Conservation (phyloP, 2,113 vertebrate genomes). For the Aepyceros melampus region DNA sequence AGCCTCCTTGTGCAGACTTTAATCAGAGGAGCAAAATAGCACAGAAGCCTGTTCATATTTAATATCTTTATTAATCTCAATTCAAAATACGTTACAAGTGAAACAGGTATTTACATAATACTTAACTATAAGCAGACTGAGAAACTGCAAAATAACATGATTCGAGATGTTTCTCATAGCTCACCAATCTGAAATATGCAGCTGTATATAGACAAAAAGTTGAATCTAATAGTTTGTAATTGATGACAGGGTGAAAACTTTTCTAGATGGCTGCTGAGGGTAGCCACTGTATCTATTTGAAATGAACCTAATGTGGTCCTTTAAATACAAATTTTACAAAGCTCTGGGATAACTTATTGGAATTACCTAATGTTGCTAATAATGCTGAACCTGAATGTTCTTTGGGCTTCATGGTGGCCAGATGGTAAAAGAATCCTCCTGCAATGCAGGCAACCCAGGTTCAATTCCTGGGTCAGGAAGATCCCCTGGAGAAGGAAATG, state of each 20-base stretch:
- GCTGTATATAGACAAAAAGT: not conserved
- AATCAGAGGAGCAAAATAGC: conserved; percentile 26
- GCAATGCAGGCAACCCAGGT: not conserved
- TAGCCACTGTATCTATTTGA: not conserved
- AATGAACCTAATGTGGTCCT: not conserved
- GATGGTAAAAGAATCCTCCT: not conserved
- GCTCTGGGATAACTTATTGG: not conserved
- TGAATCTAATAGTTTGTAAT: not conserved
- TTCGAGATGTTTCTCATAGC: not conserved
- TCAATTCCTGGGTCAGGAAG: not conserved
- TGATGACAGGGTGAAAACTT: not conserved
- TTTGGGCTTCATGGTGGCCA: not conserved
- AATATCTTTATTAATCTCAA: conserved; percentile 36
- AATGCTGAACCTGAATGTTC: not conserved
- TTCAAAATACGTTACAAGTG: not conserved
- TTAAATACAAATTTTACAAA: conserved; percentile 1
- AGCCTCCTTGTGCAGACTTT: not conserved
- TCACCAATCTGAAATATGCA: not conserved
- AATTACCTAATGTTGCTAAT: not conserved
- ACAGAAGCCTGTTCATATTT: not conserved
- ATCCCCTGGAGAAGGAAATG: not conserved
- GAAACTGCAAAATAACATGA: not conserved
- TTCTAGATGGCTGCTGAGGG: not conserved
- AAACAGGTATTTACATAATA: conserved; percentile 19
- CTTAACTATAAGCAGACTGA: not conserved